These are phyloP conservation scores for Caenorhabditis sulstoni DNA, from an alignment of 2,888 invertebrate species.

Conservation along the genomic window DNA sequence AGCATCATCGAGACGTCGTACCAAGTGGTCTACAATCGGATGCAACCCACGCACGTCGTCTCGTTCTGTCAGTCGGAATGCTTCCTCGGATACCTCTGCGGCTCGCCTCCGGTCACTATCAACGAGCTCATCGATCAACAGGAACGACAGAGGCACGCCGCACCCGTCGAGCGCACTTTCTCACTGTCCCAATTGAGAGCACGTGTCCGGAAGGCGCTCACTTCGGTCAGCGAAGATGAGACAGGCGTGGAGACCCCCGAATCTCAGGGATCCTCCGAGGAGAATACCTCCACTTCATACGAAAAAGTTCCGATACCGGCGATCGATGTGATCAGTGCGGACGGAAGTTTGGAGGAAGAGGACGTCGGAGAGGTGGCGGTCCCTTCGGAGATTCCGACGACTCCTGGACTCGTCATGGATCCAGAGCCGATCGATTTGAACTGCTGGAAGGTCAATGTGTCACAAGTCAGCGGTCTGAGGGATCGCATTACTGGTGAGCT, in stretches of 20 bases:
- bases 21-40: constrained; percentile 73
- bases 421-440: constrained; percentile 71
- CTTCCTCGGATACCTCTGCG: constrained; percentile 77
- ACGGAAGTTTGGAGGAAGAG: constrained; percentile 13
- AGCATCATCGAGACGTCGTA: constrained; percentile 72
- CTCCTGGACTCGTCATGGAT: constrained; percentile 64
- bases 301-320: constrained; percentile 57
- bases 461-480: constrained; percentile 73
- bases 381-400: constrained; percentile 7
- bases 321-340: constrained; percentile 57
- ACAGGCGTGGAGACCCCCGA: constrained; percentile 37
- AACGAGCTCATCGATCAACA: constrained; percentile 71
- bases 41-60: constrained; percentile 74
- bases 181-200: constrained; percentile 56
- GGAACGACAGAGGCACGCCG: constrained; percentile 15
- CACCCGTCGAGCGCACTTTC: constrained; percentile 44
- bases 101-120: constrained; percentile 74
- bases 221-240: constrained; percentile 47
- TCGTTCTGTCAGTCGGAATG: constrained; percentile 79
- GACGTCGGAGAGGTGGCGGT: not conserved
- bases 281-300: constrained; percentile 17
- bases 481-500: constrained; percentile 65
- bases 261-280: constrained; percentile 33
- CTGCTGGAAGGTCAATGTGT: constrained; percentile 76
- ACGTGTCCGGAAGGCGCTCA: constrained; percentile 53